Evolutionary conservation across 2,888 invertebrate genomes (phyloP).

Genomic region (Pomacea canaliculata): DNA sequence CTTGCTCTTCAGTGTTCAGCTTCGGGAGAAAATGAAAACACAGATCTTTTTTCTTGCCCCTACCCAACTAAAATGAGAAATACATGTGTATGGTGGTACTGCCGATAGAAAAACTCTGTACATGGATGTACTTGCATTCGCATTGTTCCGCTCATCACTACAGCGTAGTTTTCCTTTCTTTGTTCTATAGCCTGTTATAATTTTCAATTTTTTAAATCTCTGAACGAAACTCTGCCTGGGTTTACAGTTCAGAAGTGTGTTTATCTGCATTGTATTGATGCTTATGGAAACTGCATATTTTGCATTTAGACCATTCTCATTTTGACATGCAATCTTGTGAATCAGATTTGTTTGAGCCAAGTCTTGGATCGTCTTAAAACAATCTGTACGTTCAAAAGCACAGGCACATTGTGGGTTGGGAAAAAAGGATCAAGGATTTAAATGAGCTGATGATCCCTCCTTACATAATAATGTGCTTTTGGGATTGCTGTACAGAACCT

Average conservation of each 20-base stretch:
- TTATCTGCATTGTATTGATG: neutral
- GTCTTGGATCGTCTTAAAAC: conserved; percentile 5
- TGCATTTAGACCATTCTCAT: neutral
- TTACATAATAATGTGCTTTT: too few species aligned
- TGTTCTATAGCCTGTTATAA: neutral
- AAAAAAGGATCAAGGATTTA: too few species aligned
- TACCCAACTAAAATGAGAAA: neutral
- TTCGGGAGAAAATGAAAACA: conserved; percentile 26
- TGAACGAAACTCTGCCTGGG: neutral
- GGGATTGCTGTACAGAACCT: too few species aligned
- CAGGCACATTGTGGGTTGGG: too few species aligned
- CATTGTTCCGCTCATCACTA: neutral
- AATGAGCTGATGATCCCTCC: too few species aligned
- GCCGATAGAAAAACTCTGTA: neutral
- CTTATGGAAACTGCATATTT: too few species aligned
- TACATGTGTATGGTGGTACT: neutral
- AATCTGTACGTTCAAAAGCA: too few species aligned
- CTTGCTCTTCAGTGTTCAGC: conserved; percentile 14
- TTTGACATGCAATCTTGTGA: conserved; percentile 10
- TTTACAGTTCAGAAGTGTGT: conserved; percentile 5
- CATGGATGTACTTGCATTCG: conserved; percentile 1
- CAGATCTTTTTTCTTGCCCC: neutral
- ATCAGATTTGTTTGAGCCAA: conserved; percentile 18
- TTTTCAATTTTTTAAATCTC: neutral
- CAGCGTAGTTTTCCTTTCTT: neutral